Evolutionary conservation across 2,113 vertebrate genomes (phyloP), one percentile per base, ranked within the genome.

Genomic region (Daubentonia madagascariensis): DNA sequence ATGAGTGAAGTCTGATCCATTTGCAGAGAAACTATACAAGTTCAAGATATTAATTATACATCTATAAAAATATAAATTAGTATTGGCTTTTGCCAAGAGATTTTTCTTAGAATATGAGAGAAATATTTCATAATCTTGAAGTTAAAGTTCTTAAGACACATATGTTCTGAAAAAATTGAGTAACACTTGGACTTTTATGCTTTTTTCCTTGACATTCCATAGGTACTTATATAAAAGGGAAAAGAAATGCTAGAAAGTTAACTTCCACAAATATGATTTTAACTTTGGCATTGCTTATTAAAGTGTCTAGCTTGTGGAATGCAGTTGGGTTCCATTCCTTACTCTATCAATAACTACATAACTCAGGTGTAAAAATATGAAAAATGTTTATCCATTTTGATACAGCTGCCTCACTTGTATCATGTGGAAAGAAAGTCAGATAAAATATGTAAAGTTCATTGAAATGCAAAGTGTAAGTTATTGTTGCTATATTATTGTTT

Each of bases 111-210:
- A 85, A 65, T 91, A 92, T 30, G 40, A 83, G 5, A 78, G 23
- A 73, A 84, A 57, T 94, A 91, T 92, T 97, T 94, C 35, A 67
- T 73, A 88, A 85, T 5, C 7, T 59, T 84, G 6, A 93, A 91
- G 35, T 63, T 83, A 65, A 95, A 67, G 1, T 52, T 57, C 43
- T 87, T 63, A 72, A 78, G 3, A 2, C 11, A 48, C 9, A 61
- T 59, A n/a, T 35, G 3, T 65, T 65, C 75, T 65, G 10, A 90
- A 90, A 54, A 85, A 86, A 52, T 28, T 84, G 67, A 45, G 32
- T 28, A 80, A 40, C 22, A 50, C 79, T 94, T 63, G 3, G 8
- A 61, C 35, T 94, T 89, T 75, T 76, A 23, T n/a, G 17, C 6
- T 70, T 50, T 90, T 89, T 94, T 83, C 8, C 8, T 50, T n/a